Conservation (phyloP, 1,140 invertebrate genomes). For the Cydia amplana region DNA sequence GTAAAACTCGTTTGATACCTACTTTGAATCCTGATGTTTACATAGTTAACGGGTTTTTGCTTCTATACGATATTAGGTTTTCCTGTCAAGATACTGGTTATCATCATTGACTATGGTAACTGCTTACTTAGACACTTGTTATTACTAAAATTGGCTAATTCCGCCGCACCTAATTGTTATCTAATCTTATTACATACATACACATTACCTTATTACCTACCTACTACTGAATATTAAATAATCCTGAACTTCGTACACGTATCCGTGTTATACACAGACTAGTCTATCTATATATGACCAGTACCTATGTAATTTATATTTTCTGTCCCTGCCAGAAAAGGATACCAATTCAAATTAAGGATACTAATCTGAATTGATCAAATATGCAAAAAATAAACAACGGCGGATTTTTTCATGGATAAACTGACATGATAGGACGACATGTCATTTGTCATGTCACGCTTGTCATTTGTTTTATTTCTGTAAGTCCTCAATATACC, state of each 20-base stretch:
- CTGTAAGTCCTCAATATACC: background rate
- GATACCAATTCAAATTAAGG: no score
- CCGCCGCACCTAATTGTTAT: constrained; percentile 1
- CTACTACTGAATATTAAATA: background rate
- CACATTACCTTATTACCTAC: background rate
- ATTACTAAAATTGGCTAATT: background rate
- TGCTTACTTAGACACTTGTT: background rate
- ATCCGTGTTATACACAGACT: no score
- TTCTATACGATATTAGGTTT: background rate
- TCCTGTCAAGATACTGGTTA: background rate
- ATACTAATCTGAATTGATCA: no score
- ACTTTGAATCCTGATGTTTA: background rate
- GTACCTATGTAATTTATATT: no score
- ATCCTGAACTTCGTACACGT: background rate
- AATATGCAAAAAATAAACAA: no score
- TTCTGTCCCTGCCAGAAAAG: no score
- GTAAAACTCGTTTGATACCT: background rate
- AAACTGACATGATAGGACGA: no score
- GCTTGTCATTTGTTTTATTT: no score
- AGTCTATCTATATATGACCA: no score
- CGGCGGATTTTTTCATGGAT: no score
- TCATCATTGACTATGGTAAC: background rate
- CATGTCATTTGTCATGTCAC: no score
- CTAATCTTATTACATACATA: background rate
- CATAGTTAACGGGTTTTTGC: background rate